A percentile compares a stretch with the other conserved stretches of the same genome.
Conservation (phyloP, 2,888 invertebrate species). For the Lepidochitona cinerea region DNA sequence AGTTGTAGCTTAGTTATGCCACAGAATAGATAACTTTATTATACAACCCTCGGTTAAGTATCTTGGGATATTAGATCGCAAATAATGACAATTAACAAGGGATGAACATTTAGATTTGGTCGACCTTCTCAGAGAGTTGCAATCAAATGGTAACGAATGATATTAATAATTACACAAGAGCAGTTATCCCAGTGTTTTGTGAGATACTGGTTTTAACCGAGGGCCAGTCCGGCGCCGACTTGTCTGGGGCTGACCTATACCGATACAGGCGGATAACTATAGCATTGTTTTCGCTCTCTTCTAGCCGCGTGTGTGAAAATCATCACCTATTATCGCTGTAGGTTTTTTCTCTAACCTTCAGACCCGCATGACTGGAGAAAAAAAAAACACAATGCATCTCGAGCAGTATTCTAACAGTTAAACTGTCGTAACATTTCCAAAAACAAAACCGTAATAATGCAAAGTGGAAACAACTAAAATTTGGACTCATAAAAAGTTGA, state of each 20-base stretch:
- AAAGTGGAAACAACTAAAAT: no score
- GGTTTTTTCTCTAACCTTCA: no score
- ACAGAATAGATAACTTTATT: no score
- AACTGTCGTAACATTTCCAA: no score
- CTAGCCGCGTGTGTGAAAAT: background rate
- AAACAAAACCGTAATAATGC: no score
- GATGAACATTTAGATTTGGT: background rate
- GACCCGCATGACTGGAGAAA: no score
- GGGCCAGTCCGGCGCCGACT: background rate
- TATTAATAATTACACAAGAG: background rate
- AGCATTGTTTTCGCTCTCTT: background rate
- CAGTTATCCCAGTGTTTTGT: background rate
- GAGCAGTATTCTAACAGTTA: no score
- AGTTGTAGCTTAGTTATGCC: no score
- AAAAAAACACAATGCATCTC: no score
- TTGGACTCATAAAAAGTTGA: no score
- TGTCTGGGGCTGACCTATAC: background rate
- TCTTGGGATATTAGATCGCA: background rate
- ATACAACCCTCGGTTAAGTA: no score
- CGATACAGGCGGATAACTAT: background rate
- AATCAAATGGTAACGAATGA: conserved; percentile 1
- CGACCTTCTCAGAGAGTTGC: background rate
- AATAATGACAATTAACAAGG: conserved; percentile 3
- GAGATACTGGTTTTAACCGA: background rate
- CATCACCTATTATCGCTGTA: background rate